Evolutionary conservation across 2,113 vertebrate genomes (phyloP), one percentile per base, ranked within the genome.

Genomic region (Protobothrops flavoviridis): DNA sequence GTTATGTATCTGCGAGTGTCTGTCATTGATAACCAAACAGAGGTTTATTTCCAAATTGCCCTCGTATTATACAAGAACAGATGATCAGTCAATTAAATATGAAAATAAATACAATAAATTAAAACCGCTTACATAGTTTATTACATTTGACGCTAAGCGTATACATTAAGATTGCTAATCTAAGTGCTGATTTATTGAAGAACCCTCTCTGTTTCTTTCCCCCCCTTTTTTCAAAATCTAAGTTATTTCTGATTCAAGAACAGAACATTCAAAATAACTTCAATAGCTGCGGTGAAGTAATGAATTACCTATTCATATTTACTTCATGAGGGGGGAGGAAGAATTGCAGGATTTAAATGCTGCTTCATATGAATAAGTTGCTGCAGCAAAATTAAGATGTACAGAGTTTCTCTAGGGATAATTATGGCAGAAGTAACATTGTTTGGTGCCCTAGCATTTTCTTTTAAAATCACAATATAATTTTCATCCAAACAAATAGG

Each of bases 401-500:
- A n/a, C n/a, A 92, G 85, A 10, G 0, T 26, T 85, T 85, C 12
- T 43, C 43, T 88, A 24, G 10, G 87, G 43, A 55, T 90, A 93
- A n/a, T 95, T 57, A 88, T 93, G 61, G 21, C 33, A 94, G 45
- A 17, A 17, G 17, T 74, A 91, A 59, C 7, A 48, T 26, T 69
- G 50, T 26, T 57, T 91, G 92, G 93, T 45, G 92, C 64, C 48
- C 45, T 50, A 53, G 0, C 15, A 1, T 59, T 91, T 88, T 50
- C 55, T n/a, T 2, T 2, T 94, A 94, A 74, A 52, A 85, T 59
- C 94, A 92, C 69, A 56, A 15, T 12, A 20, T 45, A 50, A 26
- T 12, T 89, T 45, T 92, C 33, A 89, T 92, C 86, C 9, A 89
- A 94, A 88, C 87, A 29, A 11, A 94, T 6, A 81, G 88, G 89